Base-by-base conservation (phyloP, 2,888 invertebrate species). In the Heteropelma amictum region DNA sequence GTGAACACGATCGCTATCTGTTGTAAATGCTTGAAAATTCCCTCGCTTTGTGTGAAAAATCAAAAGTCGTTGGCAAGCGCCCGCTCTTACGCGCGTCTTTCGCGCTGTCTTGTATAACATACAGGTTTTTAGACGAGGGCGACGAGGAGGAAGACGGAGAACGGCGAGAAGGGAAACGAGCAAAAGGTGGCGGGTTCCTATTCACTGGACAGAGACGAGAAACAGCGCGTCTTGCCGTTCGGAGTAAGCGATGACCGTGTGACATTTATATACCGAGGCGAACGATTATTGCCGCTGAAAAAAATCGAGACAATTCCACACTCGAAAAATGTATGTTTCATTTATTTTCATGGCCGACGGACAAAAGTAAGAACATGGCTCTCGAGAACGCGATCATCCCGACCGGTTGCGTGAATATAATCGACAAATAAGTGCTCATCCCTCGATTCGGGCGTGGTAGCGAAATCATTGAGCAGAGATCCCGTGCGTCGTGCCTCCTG, bases 391-490 rank as follows among this genome's bases (percentile, higher is more conserved):
- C n/a, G n/a, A n/a, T n/a, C n/a, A n/a, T n/a, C n/a, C n/a, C n/a
- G n/a, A n/a, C n/a, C n/a, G n/a, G n/a, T n/a, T n/a, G n/a, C n/a
- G n/a, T n/a, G n/a, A n/a, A n/a, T n/a, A 33, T 47, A 53, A 64
- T 74, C 64, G 38, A 54, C 40, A 35, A 64, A 40, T 26, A 14
- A 64, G 45, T 60, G 17, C 26, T 60, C 42, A 14, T 40, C 40
- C 6, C 21, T 19, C 6, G 61, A 33, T 56, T 68, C 45, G 72
- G 68, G 77, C 38, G 63, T 68, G 63, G 67, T 40, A 42, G 19
- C 45, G 49, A 67, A 76, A 69, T 77, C 72, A 76, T 72, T 35
- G 77, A 72, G 76, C 77, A 70, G 76, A 72, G 71, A 79, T 78
- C 78, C 77, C 69, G 49, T 49, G 70, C 10, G 60, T 67, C 35